A percentile compares a stretch with the other conserved stretches of the same genome.
Evolutionary conservation across 2,797 vertebrate genomes (phyloP).

Genomic region (Podarcis siculus): DNA sequence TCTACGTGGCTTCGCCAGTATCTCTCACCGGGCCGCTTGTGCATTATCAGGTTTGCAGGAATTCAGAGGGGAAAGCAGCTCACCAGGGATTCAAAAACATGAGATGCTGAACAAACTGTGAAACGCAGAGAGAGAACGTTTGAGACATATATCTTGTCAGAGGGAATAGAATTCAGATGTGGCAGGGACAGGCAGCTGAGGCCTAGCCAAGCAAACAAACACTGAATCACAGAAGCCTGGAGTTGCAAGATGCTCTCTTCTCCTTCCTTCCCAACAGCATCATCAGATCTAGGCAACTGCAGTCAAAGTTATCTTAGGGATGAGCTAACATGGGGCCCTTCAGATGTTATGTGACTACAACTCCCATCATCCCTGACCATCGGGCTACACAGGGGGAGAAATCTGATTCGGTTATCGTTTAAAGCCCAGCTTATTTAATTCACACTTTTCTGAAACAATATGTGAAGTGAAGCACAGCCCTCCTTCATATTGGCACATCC

Average conservation of each 20-base stretch:
- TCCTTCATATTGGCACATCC: no score
- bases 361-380: no score
- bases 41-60: not conserved
- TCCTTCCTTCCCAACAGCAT: not conserved
- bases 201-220: not conserved
- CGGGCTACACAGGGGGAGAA: no score
- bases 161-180: fast-evolving
- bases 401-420: no score
- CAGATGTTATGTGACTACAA: no score
- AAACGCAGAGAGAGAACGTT: fast-evolving
- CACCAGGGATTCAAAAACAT: fast-evolving
- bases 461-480: no score
- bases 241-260: not conserved
- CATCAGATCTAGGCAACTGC: not conserved
- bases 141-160: fast-evolving
- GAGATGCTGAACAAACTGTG: fast-evolving
- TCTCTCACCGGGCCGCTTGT: not conserved
- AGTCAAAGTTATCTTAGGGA: not conserved
- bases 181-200: not conserved
- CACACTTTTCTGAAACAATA: no score
- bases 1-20: not conserved
- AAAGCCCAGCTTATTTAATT: no score
- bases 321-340: not conserved
- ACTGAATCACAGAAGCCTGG: not conserved
- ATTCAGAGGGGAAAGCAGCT: not conserved